phyloP scores from a whole-genome alignment of 1,140 invertebrate genomes.

The Dendrolimus kikuchii region DNA sequence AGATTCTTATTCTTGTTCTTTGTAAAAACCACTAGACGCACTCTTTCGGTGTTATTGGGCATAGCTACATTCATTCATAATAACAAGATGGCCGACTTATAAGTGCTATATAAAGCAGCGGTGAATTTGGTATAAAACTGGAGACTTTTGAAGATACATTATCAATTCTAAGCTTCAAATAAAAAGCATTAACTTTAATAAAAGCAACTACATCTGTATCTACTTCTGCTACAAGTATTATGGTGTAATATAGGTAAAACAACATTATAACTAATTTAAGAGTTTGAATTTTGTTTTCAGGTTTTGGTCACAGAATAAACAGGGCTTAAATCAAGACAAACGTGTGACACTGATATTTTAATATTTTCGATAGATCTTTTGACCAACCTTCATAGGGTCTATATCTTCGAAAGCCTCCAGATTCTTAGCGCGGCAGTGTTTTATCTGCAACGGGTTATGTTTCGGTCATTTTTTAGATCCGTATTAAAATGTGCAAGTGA shows the following conservation, averaged over 20 bases:
- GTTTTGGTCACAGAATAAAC: too few species aligned
- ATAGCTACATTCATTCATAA: not conserved
- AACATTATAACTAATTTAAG: too few species aligned
- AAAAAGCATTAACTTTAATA: slow-evolving; percentile 6
- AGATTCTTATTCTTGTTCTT: too few species aligned
- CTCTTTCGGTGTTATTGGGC: not conserved
- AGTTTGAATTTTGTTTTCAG: too few species aligned
- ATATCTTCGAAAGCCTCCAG: slow-evolving; percentile 58
- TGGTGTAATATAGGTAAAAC: not conserved
- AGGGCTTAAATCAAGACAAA: too few species aligned
- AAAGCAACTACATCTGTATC: slow-evolving; percentile 13
- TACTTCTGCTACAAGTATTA: slow-evolving; percentile 6
- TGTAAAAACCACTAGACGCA: too few species aligned
- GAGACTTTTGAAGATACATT: slow-evolving; percentile 48
- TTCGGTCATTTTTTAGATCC: too few species aligned
- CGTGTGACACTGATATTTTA: not conserved
- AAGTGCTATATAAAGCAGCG: slow-evolving; percentile 17
- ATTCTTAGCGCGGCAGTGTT: slow-evolving; percentile 42
- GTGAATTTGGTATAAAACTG: slow-evolving; percentile 27
- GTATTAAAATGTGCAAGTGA: too few species aligned
- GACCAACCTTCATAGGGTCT: slow-evolving; percentile 53
- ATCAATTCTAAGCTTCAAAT: too few species aligned
- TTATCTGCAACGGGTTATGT: slow-evolving; percentile 45
- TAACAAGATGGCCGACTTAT: not conserved
- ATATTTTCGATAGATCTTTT: slow-evolving; percentile 12